phyloP scores from a whole-genome alignment of 2,797 vertebrate species.

The Pitangus sulphuratus region DNA sequence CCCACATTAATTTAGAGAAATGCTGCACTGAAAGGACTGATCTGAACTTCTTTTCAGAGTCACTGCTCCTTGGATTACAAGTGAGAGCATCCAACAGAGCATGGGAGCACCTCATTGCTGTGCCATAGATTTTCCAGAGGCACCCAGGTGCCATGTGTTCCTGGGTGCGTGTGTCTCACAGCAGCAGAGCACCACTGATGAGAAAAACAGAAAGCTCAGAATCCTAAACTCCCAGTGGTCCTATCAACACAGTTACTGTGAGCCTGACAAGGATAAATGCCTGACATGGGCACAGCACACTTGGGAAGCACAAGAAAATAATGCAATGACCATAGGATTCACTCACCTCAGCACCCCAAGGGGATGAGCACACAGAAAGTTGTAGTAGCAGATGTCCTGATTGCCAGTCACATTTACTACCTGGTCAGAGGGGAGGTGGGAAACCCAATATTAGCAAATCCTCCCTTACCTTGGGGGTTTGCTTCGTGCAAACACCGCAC shows the following conservation, averaged over 20 bases:
- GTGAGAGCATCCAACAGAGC: background rate
- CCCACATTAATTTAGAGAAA: background rate
- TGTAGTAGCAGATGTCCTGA: conserved; percentile 86
- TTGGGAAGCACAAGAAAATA: background rate
- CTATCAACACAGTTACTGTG: background rate
- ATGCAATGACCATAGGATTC: rapidly evolving
- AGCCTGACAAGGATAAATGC: background rate
- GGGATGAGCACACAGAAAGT: conserved; percentile 83
- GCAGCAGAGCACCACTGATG: background rate
- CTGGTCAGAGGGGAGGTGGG: conserved; percentile 44
- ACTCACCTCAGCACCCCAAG: conserved; percentile 80
- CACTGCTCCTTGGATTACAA: background rate
- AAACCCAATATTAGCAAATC: background rate
- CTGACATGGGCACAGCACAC: background rate
- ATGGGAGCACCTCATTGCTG: rapidly evolving
- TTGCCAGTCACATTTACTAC: conserved; percentile 83
- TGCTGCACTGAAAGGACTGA: background rate
- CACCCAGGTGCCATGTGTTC: background rate
- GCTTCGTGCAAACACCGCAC: background rate
- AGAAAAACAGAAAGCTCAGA: background rate
- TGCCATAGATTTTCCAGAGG: background rate
- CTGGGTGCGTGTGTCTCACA: background rate
- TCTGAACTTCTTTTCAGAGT: background rate
- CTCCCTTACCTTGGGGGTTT: background rate
- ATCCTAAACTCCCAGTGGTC: background rate